phyloP scores from a whole-genome alignment of 35 echinoderm and acorn worm genomes.

The Apostichopus japonicus region DNA sequence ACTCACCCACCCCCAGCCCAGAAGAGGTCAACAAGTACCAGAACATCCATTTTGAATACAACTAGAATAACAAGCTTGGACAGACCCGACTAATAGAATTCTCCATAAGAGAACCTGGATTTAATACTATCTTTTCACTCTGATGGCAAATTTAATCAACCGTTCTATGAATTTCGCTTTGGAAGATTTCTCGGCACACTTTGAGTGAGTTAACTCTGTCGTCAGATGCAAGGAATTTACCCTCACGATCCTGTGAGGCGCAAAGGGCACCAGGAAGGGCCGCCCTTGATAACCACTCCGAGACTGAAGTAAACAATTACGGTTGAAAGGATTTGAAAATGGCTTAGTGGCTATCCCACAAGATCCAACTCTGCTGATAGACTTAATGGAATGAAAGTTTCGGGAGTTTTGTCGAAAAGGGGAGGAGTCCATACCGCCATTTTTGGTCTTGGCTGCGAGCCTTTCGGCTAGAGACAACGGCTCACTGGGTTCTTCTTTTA shows the following conservation, averaged over 20 bases:
- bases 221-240: not conserved
- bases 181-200: not conserved
- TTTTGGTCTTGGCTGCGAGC: constrained; percentile 68
- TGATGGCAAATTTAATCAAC: not conserved
- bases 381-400: not conserved
- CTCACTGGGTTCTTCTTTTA: not conserved
- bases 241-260: not conserved
- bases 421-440: constrained; percentile 5
- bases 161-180: not conserved
- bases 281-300: not conserved
- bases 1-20: too few species aligned
- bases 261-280: not conserved
- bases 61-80: too few species aligned
- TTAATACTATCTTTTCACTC: not conserved
- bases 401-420: not conserved
- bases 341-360: not conserved
- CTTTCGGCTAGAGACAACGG: constrained; percentile 63
- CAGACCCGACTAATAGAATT: too few species aligned
- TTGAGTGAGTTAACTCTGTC: not conserved
- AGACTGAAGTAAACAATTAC: too few species aligned
- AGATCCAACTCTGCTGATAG: not conserved
- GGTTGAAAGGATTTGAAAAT: too few species aligned
- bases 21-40: too few species aligned
- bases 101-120: too few species aligned
- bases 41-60: too few species aligned